These are phyloP conservation scores for Alentia gelatinosa DNA, from an alignment of 2,888 invertebrate genomes.

Conservation along the genomic window DNA sequence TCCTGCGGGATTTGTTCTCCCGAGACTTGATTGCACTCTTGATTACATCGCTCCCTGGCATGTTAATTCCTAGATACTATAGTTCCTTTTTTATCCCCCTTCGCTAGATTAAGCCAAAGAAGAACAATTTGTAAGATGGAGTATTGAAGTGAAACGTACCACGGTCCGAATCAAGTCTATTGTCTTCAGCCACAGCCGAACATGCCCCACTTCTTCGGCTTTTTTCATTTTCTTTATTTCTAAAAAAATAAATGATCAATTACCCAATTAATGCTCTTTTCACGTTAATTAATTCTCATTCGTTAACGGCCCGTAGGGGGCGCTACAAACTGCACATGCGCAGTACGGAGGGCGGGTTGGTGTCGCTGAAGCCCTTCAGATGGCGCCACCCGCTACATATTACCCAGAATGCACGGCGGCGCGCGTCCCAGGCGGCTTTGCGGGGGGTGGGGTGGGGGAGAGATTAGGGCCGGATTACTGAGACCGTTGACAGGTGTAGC, in stretches of 20 bases:
- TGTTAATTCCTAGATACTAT: conserved; percentile 11
- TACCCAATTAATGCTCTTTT: not conserved
- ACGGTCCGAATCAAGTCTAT: not conserved
- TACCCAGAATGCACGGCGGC: not conserved
- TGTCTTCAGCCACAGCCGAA: not conserved
- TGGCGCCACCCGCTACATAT: not conserved
- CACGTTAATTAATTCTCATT: not conserved
- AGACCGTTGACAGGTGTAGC: not conserved
- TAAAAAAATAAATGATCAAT: too few species aligned
- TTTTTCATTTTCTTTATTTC: not conserved
- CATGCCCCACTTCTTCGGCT: not conserved
- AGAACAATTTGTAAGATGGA: not conserved
- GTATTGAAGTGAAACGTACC: not conserved
- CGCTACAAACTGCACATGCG: too few species aligned
- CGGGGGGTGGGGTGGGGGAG: not conserved
- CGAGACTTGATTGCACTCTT: not conserved
- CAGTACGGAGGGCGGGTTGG: too few species aligned
- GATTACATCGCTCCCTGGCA: not conserved
- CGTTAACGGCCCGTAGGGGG: not conserved
- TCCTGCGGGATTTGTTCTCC: not conserved
- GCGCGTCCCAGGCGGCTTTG: not conserved
- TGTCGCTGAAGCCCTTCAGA: too few species aligned
- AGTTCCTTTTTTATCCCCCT: not conserved
- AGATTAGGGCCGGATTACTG: too few species aligned
- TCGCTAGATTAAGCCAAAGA: not conserved